Evolutionary conservation across 2,113 vertebrate genomes (phyloP), one percentile per base, ranked within the genome.

Genomic region (Lagopus leucura): DNA sequence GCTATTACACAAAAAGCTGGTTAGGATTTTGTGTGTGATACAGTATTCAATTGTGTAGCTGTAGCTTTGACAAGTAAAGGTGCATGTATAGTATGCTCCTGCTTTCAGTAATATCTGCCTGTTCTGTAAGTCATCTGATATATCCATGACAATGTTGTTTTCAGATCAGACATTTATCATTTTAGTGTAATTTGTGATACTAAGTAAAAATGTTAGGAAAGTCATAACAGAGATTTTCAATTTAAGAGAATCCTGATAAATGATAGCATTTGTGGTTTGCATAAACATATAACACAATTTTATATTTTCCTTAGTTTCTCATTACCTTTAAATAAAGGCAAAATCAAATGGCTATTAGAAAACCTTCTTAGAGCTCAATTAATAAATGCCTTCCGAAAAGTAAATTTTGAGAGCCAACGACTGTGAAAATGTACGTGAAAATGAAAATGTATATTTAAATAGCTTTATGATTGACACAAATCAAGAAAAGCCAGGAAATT

Each of bases 271-370:
- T 32, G 32, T 79, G 38, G 43, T 77, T 95, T 90, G 25, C 86
- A 19, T 42, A 89, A 96, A 77, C 45, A 34, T 5, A n/a, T 66
- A 72, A 19, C 61, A 50, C 55, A 89, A 36, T 57, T 48, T 8
- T 69, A 8, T 94, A 66, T 45, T 85, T 91, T 94, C 76, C 63
- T 86, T 83, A 96, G 55, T 45, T 67, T 89, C 47, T 22, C 30
- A 34, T 70, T 89, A 90, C 10, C 38, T 94, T 97, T 96, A 70
- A 95, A 91, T 87, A 79, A 94, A 91, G 94, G 11, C 14, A 65
- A 92, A 86, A 61, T 90, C 43, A 97, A 93, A 94, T 77, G 55
- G 25, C 86, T 82, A 61, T 89, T 90, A 78, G 36, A 47, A 81
- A 90, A 92, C 14, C 55, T 94, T 93, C 91, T 90, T 67, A 19